Percentiles rank a stretch among this genome's conserved stretches.
Conservation (phyloP, 1,140 invertebrate genomes). For the Scaptomyza graminum region DNA sequence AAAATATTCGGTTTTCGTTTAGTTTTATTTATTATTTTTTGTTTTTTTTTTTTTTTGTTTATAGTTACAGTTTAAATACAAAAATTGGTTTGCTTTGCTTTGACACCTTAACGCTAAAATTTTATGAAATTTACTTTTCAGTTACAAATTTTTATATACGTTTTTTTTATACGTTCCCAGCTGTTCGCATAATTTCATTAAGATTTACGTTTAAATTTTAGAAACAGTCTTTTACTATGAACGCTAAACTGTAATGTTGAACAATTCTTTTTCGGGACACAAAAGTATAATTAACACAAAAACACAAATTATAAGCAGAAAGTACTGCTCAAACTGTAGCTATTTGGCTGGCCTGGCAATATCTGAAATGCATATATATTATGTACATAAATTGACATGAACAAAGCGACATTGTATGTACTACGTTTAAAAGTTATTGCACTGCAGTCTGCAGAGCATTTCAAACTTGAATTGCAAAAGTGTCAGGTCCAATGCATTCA, state of each 20-base stretch:
- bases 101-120: slow-evolving; percentile 63
- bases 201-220: slow-evolving; percentile 64
- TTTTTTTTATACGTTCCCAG: slow-evolving; percentile 29
- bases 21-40: slow-evolving; percentile 28
- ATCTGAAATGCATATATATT: slow-evolving; percentile 73
- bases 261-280: slow-evolving; percentile 19
- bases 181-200: slow-evolving; percentile 41
- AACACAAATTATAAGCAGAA: slow-evolving; percentile 15
- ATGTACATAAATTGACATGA: slow-evolving; percentile 15
- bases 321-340: slow-evolving; percentile 49
- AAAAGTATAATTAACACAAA: slow-evolving; percentile 8
- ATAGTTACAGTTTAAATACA: slow-evolving; percentile 60
- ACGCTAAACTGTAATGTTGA: slow-evolving; percentile 68
- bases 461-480: slow-evolving; percentile 2
- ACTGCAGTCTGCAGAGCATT: slow-evolving; percentile 15
- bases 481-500: slow-evolving; percentile 9
- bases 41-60: slow-evolving; percentile 8
- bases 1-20: slow-evolving; percentile 53
- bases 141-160: slow-evolving; percentile 31
- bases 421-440: slow-evolving; percentile 5
- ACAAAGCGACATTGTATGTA: slow-evolving; percentile 10
- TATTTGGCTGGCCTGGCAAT: slow-evolving; percentile 75
- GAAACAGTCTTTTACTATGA: slow-evolving; percentile 83
- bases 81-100: slow-evolving; percentile 54
- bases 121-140: slow-evolving; percentile 31